Base-by-base conservation (phyloP, 2,113 vertebrate species). In the Galbula dea region DNA sequence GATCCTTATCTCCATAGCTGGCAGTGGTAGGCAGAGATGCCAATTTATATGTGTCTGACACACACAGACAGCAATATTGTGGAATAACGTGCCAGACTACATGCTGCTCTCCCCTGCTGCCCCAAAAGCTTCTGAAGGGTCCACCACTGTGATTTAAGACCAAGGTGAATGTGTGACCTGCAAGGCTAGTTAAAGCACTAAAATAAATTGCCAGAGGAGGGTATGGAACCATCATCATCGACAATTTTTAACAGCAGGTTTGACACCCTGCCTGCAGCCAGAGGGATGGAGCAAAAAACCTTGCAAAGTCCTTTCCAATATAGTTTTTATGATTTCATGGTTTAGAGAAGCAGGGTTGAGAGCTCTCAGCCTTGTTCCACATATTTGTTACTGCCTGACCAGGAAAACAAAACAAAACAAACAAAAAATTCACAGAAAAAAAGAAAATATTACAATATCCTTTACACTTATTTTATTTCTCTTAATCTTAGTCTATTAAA, bases 181-280 rank as follows among this genome's bases (percentile, higher is more conserved):
- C 41, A 80, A 74, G 63, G 75, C 83, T 86, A 74, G 63, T 88
- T 80, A 89, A 77, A 88, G 21, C 63, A 58, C 79, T 91, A 62
- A 91, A 96, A 89, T 65, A 89, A 88, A 93, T 86, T 93, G 55
- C 79, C 82, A 54, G 63, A 84, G 51, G 39, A 91, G 48, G 48
- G 26, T 83, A 71, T 37, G 75, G 82, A 88, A 89, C 75, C 67
- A 68, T 8, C 51, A 52, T 6, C 57, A 77, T 1, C 0, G 0
- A 51, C 41, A 80, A 48, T 71, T 93, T 85, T 94, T 77, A 93
- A 58, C 4, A 2, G 51, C 72, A 86, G 43, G 41, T 86, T 80
- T 4, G 0, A 83, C 76, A 74, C 58, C 55, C 85, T 88, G 75
- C 63, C 57, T 89, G 41, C 79, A 86, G 24, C 34, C 34, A 83